Base-by-base conservation (phyloP, 1,140 invertebrate species). In the Tribolium madens region DNA sequence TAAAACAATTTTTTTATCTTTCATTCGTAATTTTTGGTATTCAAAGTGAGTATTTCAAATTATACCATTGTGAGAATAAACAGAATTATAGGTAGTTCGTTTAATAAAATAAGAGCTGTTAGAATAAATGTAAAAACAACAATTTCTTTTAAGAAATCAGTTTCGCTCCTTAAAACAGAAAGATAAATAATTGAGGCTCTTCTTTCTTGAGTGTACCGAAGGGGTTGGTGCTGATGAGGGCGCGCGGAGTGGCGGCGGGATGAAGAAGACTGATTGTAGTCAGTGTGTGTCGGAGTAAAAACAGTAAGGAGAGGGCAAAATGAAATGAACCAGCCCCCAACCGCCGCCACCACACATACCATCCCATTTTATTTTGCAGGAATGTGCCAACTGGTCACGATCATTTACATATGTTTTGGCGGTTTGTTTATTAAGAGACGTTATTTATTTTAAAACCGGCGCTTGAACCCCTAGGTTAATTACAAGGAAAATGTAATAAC, bases 151-250 rank as follows among this genome's bases (percentile, higher is more conserved):
- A 42, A 42, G 4, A 42, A 42, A 42, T 42, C 36, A 42, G 36
- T 42, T 42, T 42, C 9, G 9, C 36, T 10, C 7, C 36, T 42
- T 42, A 9, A 42, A 42, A 42, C n/a, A 46, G 68, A 74, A 21
- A 50, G 84, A 85, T 85, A 84, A 85, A 85, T 85, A 85, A 85
- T 85, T 85, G 83, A 85, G 83, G 82, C 84, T 84, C 82, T 85
- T 84, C 83, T 84, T 85, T 82, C 75, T 75, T 78, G 83, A 83
- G 84, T 83, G 81, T 84, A 84, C 84, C 76, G 84, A 84, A 84
- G 83, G 83, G 83, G 84, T 83, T 83, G 83, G 82, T 80, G 81
- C 79, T 79, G 83, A 82, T 83, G 81, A 81, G 76, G 80, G 60
- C 68, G 60, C 68, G 64, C 75, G 73, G 33, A 15, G 18, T 12